Evolutionary conservation across 1,140 invertebrate species (phyloP).

Genomic region (Drosophila seguyi): DNA sequence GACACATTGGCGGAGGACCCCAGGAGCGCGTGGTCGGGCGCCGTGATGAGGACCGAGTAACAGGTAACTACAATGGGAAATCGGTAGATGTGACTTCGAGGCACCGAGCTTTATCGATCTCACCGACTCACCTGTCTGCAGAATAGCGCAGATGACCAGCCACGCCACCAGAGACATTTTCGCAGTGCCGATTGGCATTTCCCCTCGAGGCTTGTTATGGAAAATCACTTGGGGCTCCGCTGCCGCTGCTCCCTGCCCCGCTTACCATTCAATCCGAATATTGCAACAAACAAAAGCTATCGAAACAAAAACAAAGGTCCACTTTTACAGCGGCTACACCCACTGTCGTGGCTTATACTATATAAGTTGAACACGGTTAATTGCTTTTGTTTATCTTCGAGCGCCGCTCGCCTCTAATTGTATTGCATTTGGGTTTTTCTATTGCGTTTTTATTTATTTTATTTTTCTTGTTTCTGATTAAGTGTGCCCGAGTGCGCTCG

Average conservation of each 20-base stretch:
- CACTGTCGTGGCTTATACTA: slow-evolving; percentile 22
- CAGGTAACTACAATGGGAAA: slow-evolving; percentile 45
- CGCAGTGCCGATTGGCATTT: slow-evolving; percentile 46
- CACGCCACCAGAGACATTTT: slow-evolving; percentile 50
- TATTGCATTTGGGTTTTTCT: slow-evolving; percentile 44
- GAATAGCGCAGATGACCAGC: slow-evolving; percentile 40
- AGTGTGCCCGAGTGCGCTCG: slow-evolving; percentile 2
- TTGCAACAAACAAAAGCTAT: slow-evolving; percentile 39
- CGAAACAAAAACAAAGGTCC: slow-evolving; percentile 34
- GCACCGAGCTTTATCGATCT: slow-evolving; percentile 32
- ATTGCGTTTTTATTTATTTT: slow-evolving; percentile 55
- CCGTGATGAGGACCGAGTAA: slow-evolving; percentile 59
- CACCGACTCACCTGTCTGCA: slow-evolving; percentile 55
- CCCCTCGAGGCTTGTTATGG: slow-evolving; percentile 40
- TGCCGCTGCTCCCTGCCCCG: slow-evolving; percentile 17
- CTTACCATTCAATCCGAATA: slow-evolving; percentile 14
- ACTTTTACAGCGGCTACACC: slow-evolving; percentile 25
- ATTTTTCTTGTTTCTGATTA: slow-evolving; percentile 18
- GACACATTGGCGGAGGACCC: slow-evolving; percentile 66
- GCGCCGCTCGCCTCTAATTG: slow-evolving; percentile 4
- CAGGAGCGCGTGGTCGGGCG: slow-evolving; percentile 54
- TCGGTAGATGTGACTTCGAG: slow-evolving; percentile 1
- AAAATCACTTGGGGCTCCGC: slow-evolving; percentile 48
- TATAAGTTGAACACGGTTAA: slow-evolving; percentile 28
- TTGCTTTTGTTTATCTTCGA: slow-evolving; percentile 22